phyloP scores from a whole-genome alignment of 92 coral and sea anemone genomes.

The Montipora capitata region DNA sequence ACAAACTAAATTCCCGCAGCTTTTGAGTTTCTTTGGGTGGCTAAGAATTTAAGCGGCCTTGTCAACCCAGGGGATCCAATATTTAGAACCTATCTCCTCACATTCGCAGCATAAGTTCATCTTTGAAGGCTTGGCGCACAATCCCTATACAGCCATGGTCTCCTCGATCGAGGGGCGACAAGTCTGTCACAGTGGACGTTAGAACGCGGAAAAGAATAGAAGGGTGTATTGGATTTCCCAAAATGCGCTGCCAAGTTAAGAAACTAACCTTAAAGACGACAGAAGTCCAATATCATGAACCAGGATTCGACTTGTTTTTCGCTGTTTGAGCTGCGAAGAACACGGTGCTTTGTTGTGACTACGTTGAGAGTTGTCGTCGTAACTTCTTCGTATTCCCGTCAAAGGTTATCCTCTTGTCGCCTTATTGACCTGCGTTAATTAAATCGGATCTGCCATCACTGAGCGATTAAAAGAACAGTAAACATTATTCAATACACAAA shows the following conservation, averaged over 20 bases:
- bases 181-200: too few relatives aligned
- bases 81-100: too few relatives aligned
- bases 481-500: neutral
- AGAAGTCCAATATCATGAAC: neutral
- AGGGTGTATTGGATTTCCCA: neutral
- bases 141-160: too few relatives aligned
- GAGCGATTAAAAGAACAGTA: neutral
- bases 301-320: neutral
- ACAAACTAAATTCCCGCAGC: too few relatives aligned
- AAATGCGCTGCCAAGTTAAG: too few relatives aligned
- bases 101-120: too few relatives aligned
- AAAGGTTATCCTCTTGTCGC: neutral
- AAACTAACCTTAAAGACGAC: neutral
- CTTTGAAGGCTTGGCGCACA: too few relatives aligned
- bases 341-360: neutral
- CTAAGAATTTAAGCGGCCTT: too few relatives aligned
- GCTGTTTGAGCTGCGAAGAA: neutral
- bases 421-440: neutral
- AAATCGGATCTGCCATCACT: conserved; percentile 7
- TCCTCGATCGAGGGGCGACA: too few relatives aligned
- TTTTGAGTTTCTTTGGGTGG: too few relatives aligned
- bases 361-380: neutral
- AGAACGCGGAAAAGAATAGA: neutral
- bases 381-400: neutral
- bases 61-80: too few relatives aligned